Evolutionary conservation across 35 echinoderm and acorn worm genomes (phyloP), one percentile per base, ranked within the genome.

Genomic region (Acanthaster planci): DNA sequence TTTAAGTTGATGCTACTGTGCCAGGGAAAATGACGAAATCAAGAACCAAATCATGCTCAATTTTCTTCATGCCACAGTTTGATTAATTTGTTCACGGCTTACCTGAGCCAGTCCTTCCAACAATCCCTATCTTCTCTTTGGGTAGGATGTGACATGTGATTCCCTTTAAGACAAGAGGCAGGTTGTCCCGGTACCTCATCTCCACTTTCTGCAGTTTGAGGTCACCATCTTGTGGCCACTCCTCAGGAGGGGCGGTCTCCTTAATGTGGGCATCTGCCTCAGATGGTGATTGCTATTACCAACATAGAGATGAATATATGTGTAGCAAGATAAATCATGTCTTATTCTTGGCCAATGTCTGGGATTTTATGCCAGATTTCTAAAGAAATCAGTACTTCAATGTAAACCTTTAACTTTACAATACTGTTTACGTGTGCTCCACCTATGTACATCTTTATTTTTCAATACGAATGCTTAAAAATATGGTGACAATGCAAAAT

Each of bases 31-130:
- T n/a, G n/a, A n/a, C n/a, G n/a, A n/a, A n/a, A n/a, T n/a, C n/a
- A n/a, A n/a, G n/a, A n/a, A n/a, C n/a, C n/a, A n/a, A n/a, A n/a
- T n/a, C n/a, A n/a, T n/a, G n/a, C n/a, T n/a, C n/a, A n/a, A 47
- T 47, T 47, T 47, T 47, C 12, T 6, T 47, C 42, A 47, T 47
- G 12, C 4, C 42, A 47, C 12, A 6, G 4, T 6, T 12, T 47
- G 4, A 47, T 47, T 47, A 12, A 47, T 12, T 47, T 19, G 37
- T 22, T 51, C 36, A 37, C 22, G 31, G 26, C 60, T 31, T 81
- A 90, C 92, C 92, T 87, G 92, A 90, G 10, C 92, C 92, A 0
- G 92, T 94, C 60, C 92, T 94, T 1, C 88, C 92, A 16, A 94
- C 92, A 80, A 94, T 94, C 39, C 92, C 92, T 77, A 94, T 86